A percentile compares a stretch with the other conserved stretches of the same genome.
Conservation (phyloP, 2,113 vertebrate genomes). For the Triplophysa dalaica region DNA sequence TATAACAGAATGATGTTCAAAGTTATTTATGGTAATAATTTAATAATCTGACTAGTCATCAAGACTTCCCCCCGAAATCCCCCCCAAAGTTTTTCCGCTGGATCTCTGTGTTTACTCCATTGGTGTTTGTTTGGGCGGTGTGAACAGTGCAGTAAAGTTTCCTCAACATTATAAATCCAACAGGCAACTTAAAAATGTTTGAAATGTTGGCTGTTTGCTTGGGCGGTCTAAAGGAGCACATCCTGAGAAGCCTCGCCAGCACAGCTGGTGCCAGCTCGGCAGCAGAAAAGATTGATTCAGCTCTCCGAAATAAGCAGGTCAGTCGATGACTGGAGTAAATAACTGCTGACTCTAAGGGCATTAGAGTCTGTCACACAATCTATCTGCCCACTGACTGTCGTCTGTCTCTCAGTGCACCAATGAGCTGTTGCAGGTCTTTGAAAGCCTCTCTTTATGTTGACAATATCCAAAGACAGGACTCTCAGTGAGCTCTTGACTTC, state of each 20-base stretch:
- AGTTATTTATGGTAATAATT: too few relatives aligned
- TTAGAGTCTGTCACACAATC: constrained; percentile 33
- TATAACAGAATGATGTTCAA: too few relatives aligned
- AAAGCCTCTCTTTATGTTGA: not conserved
- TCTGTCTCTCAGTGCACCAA: not conserved
- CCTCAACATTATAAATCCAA: too few relatives aligned
- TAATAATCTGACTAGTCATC: too few relatives aligned
- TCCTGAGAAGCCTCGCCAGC: not conserved
- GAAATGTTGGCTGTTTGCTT: too few relatives aligned
- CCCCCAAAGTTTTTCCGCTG: too few relatives aligned
- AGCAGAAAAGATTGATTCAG: constrained; percentile 28
- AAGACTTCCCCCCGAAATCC: too few relatives aligned
- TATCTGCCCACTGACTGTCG: constrained; percentile 11
- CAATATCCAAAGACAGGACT: not conserved
- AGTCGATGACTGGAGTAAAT: constrained; percentile 35
- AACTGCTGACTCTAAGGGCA: constrained; percentile 36
- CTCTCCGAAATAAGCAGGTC: constrained; percentile 34
- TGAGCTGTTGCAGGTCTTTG: not conserved
- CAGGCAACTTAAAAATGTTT: too few relatives aligned
- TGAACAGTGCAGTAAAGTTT: too few relatives aligned
- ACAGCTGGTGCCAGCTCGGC: not conserved
- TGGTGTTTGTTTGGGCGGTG: too few relatives aligned
- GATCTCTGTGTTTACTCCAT: too few relatives aligned
- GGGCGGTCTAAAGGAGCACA: not conserved
- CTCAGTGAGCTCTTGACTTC: not conserved